These are phyloP conservation scores for Neocrepidodera transversa DNA, from an alignment of 2,888 invertebrate species.

Conservation along the genomic window DNA sequence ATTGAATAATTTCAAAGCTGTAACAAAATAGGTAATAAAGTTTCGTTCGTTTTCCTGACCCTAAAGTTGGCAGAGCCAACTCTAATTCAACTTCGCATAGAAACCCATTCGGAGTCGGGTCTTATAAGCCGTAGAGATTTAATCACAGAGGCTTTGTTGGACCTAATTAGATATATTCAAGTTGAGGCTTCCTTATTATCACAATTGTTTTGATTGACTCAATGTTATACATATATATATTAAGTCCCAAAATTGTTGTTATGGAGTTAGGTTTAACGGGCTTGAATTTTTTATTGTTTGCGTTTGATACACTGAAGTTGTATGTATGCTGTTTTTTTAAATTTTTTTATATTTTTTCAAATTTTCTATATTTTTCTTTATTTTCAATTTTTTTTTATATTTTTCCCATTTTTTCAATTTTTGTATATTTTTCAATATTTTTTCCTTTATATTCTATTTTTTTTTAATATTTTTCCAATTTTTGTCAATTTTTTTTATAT, in stretches of 20 bases:
- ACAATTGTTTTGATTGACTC: slow-evolving; percentile 30
- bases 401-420: too few species aligned
- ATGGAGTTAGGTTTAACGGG: too few species aligned
- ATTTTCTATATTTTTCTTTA: too few species aligned
- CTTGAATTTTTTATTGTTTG: too few species aligned
- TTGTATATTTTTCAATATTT: too few species aligned
- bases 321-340: too few species aligned
- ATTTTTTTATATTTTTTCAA: too few species aligned
- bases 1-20: slow-evolving; percentile 32
- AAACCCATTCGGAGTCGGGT: slow-evolving; percentile 24
- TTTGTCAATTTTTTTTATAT: too few species aligned
- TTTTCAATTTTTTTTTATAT: too few species aligned
- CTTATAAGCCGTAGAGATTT: slow-evolving; percentile 33
- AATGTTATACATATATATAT: neutral
- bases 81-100: slow-evolving; percentile 31
- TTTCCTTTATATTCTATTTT: too few species aligned
- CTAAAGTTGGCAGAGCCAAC: slow-evolving; percentile 29
- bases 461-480: too few species aligned
- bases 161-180: slow-evolving; percentile 33
- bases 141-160: slow-evolving; percentile 33
- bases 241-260: neutral
- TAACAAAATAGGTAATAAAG: slow-evolving; percentile 35
- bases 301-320: too few species aligned
- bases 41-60: slow-evolving; percentile 34
- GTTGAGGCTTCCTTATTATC: slow-evolving; percentile 25